phyloP scores from a whole-genome alignment of 1,140 invertebrate species.

The Anastrepha obliqua region DNA sequence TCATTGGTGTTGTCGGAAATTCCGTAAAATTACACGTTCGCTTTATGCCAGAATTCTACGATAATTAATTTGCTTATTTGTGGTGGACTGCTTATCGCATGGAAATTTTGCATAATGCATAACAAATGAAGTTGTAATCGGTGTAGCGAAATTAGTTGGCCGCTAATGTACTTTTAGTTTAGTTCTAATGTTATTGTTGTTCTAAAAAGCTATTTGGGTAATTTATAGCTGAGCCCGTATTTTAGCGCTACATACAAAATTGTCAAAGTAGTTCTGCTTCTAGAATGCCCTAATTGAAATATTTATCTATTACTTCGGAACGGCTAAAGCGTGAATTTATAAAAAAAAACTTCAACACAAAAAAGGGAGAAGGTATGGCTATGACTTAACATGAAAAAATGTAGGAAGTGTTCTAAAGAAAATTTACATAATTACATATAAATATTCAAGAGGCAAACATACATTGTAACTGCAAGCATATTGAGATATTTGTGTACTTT shows the following conservation, averaged over 20 bases:
- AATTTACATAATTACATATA: too few species aligned
- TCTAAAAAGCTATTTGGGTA: neutral
- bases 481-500: too few species aligned
- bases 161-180: neutral
- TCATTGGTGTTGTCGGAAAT: slow-evolving; percentile 49
- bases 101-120: slow-evolving; percentile 9
- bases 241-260: neutral
- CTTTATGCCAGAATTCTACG: slow-evolving; percentile 2
- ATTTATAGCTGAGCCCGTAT: neutral
- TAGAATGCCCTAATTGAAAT: neutral
- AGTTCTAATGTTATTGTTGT: neutral
- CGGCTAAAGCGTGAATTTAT: neutral
- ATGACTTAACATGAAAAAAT: too few species aligned
- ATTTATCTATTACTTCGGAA: neutral
- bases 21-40: neutral
- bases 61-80: neutral
- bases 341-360: too few species aligned
- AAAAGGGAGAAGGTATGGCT: too few species aligned
- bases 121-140: neutral
- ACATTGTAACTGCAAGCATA: too few species aligned
- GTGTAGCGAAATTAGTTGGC: neutral
- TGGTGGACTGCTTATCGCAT: neutral
- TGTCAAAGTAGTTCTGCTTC: neutral
- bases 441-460: too few species aligned
- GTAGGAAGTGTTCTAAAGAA: too few species aligned